Conservation (phyloP, 2,797 vertebrate genomes). For the Hoplostethus atlanticus region DNA sequence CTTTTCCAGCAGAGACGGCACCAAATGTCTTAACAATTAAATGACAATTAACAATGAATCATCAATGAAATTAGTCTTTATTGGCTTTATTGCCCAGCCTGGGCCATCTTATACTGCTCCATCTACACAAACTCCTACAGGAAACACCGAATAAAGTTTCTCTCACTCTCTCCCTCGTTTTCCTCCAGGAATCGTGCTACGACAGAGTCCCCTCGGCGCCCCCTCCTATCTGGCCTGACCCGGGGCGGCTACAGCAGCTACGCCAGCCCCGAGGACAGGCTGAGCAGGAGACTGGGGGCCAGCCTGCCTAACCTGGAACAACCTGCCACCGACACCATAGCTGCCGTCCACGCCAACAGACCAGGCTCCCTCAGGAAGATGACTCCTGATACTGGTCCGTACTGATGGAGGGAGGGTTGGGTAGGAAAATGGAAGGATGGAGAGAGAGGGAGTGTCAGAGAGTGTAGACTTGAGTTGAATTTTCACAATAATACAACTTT, state of each 20-base stretch:
- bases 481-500: too few relatives aligned
- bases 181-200: conserved; percentile 79
- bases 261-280: conserved; percentile 55
- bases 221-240: conserved; percentile 87
- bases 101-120: not conserved
- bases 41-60: too few relatives aligned
- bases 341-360: conserved; percentile 35
- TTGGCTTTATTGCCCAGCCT: too few relatives aligned
- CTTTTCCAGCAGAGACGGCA: too few relatives aligned
- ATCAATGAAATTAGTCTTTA: too few relatives aligned
- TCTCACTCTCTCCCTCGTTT: not conserved
- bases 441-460: too few relatives aligned
- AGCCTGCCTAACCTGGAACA: conserved; percentile 93
- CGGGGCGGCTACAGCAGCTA: conserved; percentile 68
- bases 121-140: too few relatives aligned
- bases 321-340: not conserved
- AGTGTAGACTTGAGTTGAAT: too few relatives aligned
- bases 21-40: too few relatives aligned
- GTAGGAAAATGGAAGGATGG: not conserved
- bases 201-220: conserved; percentile 83
- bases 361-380: conserved; percentile 62
- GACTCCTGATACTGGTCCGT: conserved; percentile 69
- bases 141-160: too few relatives aligned
- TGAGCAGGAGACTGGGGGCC: conserved; percentile 88
- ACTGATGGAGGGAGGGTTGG: not conserved